Evolutionary conservation across 64 coral and sea anemone species (phyloP), one percentile per base, ranked within the genome.

Genomic region (Porites australiensis): DNA sequence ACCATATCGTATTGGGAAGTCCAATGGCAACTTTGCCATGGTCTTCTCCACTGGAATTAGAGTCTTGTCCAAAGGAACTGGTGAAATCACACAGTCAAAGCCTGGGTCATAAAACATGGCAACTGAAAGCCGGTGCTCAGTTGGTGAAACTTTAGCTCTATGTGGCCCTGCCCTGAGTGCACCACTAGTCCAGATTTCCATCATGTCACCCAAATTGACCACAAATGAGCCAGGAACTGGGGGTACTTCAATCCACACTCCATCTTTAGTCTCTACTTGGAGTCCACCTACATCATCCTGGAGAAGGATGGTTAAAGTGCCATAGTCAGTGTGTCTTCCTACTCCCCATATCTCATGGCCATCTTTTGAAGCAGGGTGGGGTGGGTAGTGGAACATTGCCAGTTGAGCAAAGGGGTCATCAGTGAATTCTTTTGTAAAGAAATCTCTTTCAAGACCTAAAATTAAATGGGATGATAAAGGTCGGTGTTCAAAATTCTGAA

Each of bases 151-250:
- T 75, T 80, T 91, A 4, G 91, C 95, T 20, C 91, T 69, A 44
- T 98, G 95, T 4, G 74, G 82, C 54, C 58, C 48, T 48, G 95
- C 83, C 44, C 60, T 94, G 37, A 81, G 91, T n/a, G 88, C 87
- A 52, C 95, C 95, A 63, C 75, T 94, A 59, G 95, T 91, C 92
- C 92, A 98, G 5, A 88, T 66, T 67, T 98, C 92, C 48, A 98
- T 55, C 79, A 94, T 93, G 66, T 98, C 92, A 19, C 95, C 95
- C 43, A 94, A 65, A 72, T 94, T 94, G 14, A 98, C 50, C 4
- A 98, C 77, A 74, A 94, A 88, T 18, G 86, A 88, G 27, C 86
- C 86, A 58, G 92, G 92, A 59, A 94, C 70, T 50, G 83, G 92
- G 6, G 92, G 92, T 0, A 88, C 77, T 10, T 87, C 62, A 14